Evolutionary conservation across 2,113 vertebrate genomes (phyloP).

Genomic region (Ctenomys sociabilis): DNA sequence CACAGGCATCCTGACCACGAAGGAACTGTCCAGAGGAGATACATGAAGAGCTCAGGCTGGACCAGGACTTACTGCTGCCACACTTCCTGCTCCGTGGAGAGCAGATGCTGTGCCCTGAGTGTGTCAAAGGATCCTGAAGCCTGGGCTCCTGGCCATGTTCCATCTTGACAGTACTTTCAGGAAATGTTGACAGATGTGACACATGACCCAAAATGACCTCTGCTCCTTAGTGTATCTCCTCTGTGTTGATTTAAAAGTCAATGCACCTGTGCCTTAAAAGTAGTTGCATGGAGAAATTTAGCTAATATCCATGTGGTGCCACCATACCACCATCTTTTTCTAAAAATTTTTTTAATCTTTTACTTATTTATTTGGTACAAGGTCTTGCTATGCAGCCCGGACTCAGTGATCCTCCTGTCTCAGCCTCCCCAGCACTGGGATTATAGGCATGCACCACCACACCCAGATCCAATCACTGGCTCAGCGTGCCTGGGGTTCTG

Average conservation of each 20-base stretch:
- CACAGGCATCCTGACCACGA: not conserved
- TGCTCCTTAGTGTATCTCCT: not conserved
- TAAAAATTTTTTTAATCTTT: too few relatives aligned
- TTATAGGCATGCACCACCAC: too few relatives aligned
- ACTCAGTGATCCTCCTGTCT: too few relatives aligned
- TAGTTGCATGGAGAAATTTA: not conserved
- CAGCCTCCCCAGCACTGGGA: too few relatives aligned
- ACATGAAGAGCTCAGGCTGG: not conserved
- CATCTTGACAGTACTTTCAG: not conserved
- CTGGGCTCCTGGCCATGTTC: not conserved
- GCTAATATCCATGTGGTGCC: not conserved
- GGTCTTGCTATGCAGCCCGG: too few relatives aligned
- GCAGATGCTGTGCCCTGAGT: not conserved
- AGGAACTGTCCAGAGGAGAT: not conserved
- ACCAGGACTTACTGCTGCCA: not conserved
- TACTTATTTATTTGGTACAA: too few relatives aligned
- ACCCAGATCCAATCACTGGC: too few relatives aligned
- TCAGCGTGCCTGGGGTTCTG: too few relatives aligned
- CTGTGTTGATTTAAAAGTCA: not conserved
- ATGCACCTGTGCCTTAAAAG: not conserved
- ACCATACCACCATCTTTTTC: not conserved
- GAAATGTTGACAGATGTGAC: not conserved
- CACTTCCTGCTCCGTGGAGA: not conserved
- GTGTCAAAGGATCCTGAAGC: not conserved
- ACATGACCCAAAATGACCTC: not conserved